Percentiles rank a stretch among this genome's conserved stretches.
These are phyloP conservation scores for Uropsilus gracilis DNA, from an alignment of 2,113 vertebrate genomes.

Conservation along the genomic window DNA sequence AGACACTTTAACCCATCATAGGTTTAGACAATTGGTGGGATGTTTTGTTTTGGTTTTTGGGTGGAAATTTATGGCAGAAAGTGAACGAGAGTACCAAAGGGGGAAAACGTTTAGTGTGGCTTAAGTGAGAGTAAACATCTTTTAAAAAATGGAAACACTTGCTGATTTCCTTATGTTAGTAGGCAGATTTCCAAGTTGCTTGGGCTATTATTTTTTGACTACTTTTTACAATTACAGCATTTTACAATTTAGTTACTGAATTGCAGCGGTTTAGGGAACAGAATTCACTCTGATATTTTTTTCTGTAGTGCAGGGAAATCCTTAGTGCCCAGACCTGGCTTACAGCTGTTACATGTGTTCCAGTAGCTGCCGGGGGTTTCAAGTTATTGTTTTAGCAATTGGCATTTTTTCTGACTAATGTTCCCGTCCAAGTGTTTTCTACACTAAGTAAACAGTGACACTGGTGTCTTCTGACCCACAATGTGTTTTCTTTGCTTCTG, in stretches of 20 bases:
- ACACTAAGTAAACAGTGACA: background rate
- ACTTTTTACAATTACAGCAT: background rate
- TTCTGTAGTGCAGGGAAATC: background rate
- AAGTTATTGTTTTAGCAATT: slow-evolving; percentile 50
- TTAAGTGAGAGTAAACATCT: background rate
- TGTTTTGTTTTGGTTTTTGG: background rate
- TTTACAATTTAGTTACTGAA: slow-evolving; percentile 43
- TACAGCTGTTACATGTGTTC: background rate
- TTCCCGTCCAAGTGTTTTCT: slow-evolving; percentile 27
- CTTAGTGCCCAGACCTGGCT: background rate
- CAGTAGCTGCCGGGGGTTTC: slow-evolving; percentile 3
- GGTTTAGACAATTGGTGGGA: background rate
- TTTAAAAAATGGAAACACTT: background rate
- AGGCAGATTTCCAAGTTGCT: slow-evolving; percentile 1
- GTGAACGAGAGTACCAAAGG: background rate
- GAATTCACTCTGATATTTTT: slow-evolving; percentile 23
- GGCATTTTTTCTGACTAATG: background rate
- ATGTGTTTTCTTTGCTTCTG: background rate
- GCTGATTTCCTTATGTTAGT: background rate
- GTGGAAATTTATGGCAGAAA: background rate
- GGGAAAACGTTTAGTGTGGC: background rate
- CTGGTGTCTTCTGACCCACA: background rate
- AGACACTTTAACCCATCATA: background rate
- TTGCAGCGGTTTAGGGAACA: slow-evolving; percentile 1
- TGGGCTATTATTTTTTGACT: background rate